Base-by-base conservation (phyloP, 2,797 vertebrate genomes). In the Lepidocolaptes lacrymiger region DNA sequence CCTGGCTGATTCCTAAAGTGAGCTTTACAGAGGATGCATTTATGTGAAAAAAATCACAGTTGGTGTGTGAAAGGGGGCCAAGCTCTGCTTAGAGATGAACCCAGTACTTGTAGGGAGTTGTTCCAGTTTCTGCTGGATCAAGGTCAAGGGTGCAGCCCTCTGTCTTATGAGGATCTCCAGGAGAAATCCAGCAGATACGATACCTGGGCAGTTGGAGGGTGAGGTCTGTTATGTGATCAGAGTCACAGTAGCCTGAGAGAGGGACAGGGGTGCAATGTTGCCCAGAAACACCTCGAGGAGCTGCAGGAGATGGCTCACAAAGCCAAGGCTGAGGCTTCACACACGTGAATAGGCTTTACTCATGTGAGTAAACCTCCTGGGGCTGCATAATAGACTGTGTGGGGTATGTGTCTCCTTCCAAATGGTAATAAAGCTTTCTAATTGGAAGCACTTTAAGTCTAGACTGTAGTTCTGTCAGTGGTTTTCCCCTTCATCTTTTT, bases 361-460 rank as follows among this genome's bases (percentile, higher is more conserved):
- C 55, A 1, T 43, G 67, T 86, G 91, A 91, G 79, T 56, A 56
- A 92, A 36, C 76, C 89, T 89, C 89, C 83, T 44, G 91, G 77
- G 88, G 85, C 86, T 94, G 80, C n/a, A 11, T 84, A 68, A 69
- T 7, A 91, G 79, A 13, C 85, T 85, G 62, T 61, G 91, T 77
- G 62, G 91, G 82, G 82, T 79, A 14, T 30, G 56, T 76, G 56
- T 89, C 77, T 91, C 77, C 91, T 86, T 95, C 95, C 54, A 80
- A 93, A 93, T 54, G 72, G 59, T 87, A 80, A 89, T 94, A 91
- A 95, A 82, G 84, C 93, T 95, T 96, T 88, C 94, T 95, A 95
- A 96, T 93, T 96, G 93, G 91, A 66, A 95, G 74, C 78, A 72
- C 89, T 95, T 95, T 90, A 91, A 89, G 74, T 89, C 83, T 79